Percentiles rank a stretch among this genome's conserved stretches.
Conservation (phyloP, 2,888 invertebrate species). For the Nymphalis urticae region DNA sequence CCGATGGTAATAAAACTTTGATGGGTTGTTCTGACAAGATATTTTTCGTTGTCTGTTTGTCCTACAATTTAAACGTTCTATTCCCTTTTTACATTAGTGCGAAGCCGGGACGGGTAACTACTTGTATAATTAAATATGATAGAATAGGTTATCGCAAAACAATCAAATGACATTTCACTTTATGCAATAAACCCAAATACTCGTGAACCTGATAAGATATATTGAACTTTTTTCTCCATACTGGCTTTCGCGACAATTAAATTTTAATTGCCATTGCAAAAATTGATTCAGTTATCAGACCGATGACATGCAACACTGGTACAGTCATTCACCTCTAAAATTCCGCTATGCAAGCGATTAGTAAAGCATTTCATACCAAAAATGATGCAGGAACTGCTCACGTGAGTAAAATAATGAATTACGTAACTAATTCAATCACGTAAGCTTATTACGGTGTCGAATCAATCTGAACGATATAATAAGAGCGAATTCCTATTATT, state of each 20-base stretch:
- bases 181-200: neutral
- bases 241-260: constrained; percentile 8
- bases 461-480: constrained; percentile 23
- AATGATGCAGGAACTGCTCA: constrained; percentile 57
- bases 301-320: constrained; percentile 42
- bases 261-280: constrained; percentile 19
- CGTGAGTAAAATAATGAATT: constrained; percentile 63
- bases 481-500: constrained; percentile 38
- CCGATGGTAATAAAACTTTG: no score
- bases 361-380: constrained; percentile 47
- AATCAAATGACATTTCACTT: neutral
- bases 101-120: no score
- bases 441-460: constrained; percentile 46
- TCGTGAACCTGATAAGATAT: no score
- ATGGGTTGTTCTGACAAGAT: no score
- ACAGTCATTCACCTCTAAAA: constrained; percentile 39
- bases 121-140: neutral
- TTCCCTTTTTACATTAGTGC: no score
- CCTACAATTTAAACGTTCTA: no score
- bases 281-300: constrained; percentile 8
- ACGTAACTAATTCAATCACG: constrained; percentile 58
- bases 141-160: neutral
- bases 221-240: constrained; percentile 43
- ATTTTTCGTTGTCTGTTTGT: no score
- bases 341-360: constrained; percentile 37